Evolutionary conservation across 1,140 invertebrate genomes (phyloP), one percentile per base, ranked within the genome.

Genomic region (Phortica variegata): DNA sequence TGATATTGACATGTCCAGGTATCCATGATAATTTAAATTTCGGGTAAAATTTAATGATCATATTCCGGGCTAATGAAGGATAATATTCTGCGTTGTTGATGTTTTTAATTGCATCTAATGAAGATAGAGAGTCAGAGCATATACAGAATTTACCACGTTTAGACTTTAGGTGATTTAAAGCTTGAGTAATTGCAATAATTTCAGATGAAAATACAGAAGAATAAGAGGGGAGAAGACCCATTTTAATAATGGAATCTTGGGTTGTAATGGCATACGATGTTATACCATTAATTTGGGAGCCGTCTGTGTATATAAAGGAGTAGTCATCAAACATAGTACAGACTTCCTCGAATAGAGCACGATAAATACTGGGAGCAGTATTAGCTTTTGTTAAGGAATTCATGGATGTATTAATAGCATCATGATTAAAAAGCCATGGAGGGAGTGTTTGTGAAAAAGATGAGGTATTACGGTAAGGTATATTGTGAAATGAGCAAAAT

Each of bases 171-270:
- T 37, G 12, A 17, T 9, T 18, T 19, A 38, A 23, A 18, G 34
- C 34, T 46, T 46, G 10, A 10, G n/a, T 9, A 17, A 46, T 46
- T 2, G 34, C 44, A 17, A 38, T 29, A 10, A 46, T 46, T 46
- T 46, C 44, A 16, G 34, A 31, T 18, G 34, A 46, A 31, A 46
- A 46, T 18, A 26, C 23, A 10, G 33, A 37, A 16, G 43, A 26
- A 18, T 12, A 46, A 17, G n/a, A 3, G 6, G 44, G 44, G 12
- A 38, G 19, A 2, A 38, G 13, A 3, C 44, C 44, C 19, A 38
- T 23, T 46, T 46, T 19, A 10, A 46, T 10, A 17, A 46, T 29
- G 2, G 13, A 6, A 16, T 20, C 17, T 16, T 46, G 10, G 4
- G 17, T 15, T 21, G 44, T 46, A 12, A 38, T 37, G 4, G 34